Evolutionary conservation across 2,797 vertebrate genomes (phyloP).

Genomic region (Masticophis lateralis): DNA sequence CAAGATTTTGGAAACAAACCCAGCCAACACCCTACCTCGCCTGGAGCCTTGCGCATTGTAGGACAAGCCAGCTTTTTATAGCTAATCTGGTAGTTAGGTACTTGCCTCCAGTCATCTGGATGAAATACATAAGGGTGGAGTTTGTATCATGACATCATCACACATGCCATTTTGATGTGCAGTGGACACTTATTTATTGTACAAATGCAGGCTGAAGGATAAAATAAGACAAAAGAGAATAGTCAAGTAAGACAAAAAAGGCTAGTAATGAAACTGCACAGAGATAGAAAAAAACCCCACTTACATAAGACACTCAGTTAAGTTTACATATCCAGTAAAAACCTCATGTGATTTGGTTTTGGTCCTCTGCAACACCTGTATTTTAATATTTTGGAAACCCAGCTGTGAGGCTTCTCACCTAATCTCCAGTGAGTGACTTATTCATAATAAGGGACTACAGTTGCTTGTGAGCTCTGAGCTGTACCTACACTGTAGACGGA

Average conservation of each 20-base stretch:
- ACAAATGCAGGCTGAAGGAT: not conserved
- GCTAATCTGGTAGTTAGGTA: not conserved
- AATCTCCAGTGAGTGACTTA: not conserved
- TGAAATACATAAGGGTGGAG: not conserved
- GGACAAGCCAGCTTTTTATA: not conserved
- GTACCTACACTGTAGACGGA: not conserved
- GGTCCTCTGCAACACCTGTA: not conserved
- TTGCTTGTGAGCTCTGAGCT: not conserved
- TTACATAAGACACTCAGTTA: not conserved
- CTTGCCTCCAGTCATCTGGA: not conserved
- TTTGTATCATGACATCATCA: not conserved
- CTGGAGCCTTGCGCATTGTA: not conserved
- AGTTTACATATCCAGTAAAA: not conserved
- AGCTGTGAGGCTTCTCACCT: not conserved
- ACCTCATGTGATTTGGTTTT: not conserved
- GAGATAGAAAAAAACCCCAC: not conserved
- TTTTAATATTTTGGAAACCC: not conserved
- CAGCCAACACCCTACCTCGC: not conserved
- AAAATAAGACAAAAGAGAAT: not conserved
- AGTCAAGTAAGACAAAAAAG: not conserved
- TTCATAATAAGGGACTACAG: not conserved
- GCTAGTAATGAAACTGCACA: not conserved
- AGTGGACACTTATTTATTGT: not conserved
- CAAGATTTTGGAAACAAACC: not conserved
- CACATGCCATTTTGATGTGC: not conserved